phyloP scores from a whole-genome alignment of 1,140 invertebrate genomes.

The Trinorchestia longiramus region DNA sequence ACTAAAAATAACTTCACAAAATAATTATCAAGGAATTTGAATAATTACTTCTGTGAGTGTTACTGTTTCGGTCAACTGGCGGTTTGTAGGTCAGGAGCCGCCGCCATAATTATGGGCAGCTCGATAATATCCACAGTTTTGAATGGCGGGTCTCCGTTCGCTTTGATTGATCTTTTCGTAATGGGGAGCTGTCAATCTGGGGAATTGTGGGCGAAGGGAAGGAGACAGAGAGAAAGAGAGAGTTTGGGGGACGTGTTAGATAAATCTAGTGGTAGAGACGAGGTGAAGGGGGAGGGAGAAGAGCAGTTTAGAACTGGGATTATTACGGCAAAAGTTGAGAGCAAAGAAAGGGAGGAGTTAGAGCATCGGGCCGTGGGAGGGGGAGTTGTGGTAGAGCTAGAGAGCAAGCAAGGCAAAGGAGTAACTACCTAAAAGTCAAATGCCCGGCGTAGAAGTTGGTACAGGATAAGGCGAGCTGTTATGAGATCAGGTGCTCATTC shows the following conservation, averaged over 20 bases:
- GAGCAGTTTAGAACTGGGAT: too few species aligned
- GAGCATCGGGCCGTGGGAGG: too few species aligned
- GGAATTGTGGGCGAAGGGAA: neutral
- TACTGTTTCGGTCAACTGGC: neutral
- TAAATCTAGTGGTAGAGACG: neutral
- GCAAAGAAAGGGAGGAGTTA: neutral
- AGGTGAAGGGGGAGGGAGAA: neutral
- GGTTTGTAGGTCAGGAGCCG: neutral
- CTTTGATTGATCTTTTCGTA: constrained; percentile 1
- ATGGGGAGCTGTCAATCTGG: neutral
- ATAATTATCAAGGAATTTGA: too few species aligned
- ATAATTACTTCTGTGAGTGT: neutral
- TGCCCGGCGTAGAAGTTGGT: too few species aligned
- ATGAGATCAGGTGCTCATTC: too few species aligned
- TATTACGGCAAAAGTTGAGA: neutral
- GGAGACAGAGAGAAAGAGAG: too few species aligned
- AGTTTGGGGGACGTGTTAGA: neutral
- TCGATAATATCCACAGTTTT: neutral
- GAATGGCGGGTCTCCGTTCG: neutral
- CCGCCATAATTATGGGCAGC: neutral
- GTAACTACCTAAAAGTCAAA: too few species aligned
- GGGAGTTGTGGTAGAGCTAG: too few species aligned
- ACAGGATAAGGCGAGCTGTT: too few species aligned
- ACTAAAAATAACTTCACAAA: too few species aligned
- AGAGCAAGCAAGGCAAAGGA: too few species aligned